Evolutionary conservation across 1,140 invertebrate species (phyloP).

Genomic region (Drosophila lacteicornis): DNA sequence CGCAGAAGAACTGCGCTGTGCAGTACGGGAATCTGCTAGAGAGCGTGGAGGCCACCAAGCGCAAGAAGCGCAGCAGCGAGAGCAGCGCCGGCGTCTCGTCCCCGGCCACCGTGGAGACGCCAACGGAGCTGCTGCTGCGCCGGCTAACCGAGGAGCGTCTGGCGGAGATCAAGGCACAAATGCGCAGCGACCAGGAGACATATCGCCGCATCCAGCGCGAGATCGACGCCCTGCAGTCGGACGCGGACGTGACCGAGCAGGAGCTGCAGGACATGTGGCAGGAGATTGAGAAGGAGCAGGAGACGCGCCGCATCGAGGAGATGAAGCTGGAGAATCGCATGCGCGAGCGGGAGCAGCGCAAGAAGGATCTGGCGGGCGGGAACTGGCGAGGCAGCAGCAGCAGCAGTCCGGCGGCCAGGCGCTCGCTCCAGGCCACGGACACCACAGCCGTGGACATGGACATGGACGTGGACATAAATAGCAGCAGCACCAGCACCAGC

Average conservation of each 20-base stretch:
- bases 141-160: conserved; percentile 92
- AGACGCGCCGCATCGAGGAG: conserved; percentile 88
- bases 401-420: conserved; percentile 38
- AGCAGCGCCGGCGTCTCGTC: conserved; percentile 83
- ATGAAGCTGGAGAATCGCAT: conserved; percentile 88
- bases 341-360: conserved; percentile 89
- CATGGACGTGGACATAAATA: conserved; percentile 61
- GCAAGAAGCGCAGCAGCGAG: conserved; percentile 90
- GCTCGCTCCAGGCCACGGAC: conserved; percentile 50
- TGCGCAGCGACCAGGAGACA: conserved; percentile 89
- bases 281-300: conserved; percentile 90
- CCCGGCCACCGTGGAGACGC: conserved; percentile 86
- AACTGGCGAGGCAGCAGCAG: conserved; percentile 86
- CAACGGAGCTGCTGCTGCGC: conserved; percentile 92
- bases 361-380: conserved; percentile 86
- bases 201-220: conserved; percentile 89
- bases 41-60: conserved; percentile 93
- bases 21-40: conserved; percentile 95
- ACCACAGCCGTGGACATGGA: conserved; percentile 82
- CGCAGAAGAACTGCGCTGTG: conserved; percentile 95
- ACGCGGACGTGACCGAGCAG: conserved; percentile 87
- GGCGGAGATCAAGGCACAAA: conserved; percentile 90
- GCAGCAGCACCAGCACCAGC: conserved; percentile 29
- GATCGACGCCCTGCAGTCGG: conserved; percentile 85
- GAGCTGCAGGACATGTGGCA: conserved; percentile 90